Conservation (phyloP, 2,888 invertebrate species). For the Idaea straminata region DNA sequence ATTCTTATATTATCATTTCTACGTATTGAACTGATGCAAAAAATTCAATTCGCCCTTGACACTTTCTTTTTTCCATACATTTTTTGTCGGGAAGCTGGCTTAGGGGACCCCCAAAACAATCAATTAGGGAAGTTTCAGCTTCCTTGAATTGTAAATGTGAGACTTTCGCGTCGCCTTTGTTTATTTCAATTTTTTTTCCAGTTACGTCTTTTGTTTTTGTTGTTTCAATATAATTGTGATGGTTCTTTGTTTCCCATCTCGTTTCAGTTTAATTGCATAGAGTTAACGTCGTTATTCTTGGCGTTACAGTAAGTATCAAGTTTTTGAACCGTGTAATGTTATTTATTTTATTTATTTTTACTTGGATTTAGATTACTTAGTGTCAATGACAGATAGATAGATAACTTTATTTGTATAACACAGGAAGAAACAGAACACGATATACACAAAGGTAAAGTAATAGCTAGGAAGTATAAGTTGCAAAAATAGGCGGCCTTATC, state of each 20-base stretch:
- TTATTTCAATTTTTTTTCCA: slow-evolving; percentile 32
- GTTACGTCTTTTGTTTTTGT: slow-evolving; percentile 29
- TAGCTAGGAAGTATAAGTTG: too few species aligned
- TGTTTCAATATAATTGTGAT: slow-evolving; percentile 45
- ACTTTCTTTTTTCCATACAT: slow-evolving; percentile 35
- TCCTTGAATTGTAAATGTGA: slow-evolving; percentile 70
- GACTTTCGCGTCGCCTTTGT: slow-evolving; percentile 42
- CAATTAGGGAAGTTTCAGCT: slow-evolving; percentile 69
- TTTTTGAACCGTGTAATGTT: slow-evolving; percentile 8
- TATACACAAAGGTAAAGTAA: too few species aligned
- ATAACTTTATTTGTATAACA: too few species aligned
- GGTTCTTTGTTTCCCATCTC: slow-evolving; percentile 28
- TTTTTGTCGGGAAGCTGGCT: slow-evolving; percentile 57
- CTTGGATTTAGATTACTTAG: neutral
- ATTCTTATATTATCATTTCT: neutral
- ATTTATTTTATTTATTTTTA: slow-evolving; percentile 2
- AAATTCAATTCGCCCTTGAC: slow-evolving; percentile 25
- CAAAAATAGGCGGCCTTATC: too few species aligned
- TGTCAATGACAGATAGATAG: too few species aligned
- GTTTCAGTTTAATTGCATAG: slow-evolving; percentile 23
- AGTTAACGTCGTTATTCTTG: slow-evolving; percentile 16
- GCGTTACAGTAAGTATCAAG: neutral
- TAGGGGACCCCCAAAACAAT: slow-evolving; percentile 63
- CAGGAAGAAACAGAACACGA: too few species aligned
- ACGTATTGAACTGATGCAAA: slow-evolving; percentile 15